phyloP scores from a whole-genome alignment of 1,140 invertebrate genomes.

The Theocolax elegans region DNA sequence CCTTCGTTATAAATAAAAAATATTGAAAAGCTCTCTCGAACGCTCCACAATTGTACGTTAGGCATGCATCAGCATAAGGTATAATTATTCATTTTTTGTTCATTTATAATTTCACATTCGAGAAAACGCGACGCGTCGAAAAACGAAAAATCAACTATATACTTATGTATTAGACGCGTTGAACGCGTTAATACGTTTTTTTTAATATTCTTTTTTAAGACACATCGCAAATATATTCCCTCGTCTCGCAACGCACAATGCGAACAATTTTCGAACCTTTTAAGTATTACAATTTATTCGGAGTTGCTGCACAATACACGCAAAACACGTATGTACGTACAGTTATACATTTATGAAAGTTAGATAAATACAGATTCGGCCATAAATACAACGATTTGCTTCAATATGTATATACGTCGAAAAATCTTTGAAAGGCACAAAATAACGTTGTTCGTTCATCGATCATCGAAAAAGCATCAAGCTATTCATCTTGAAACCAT shows the following conservation, averaged over 20 bases:
- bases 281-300: no score
- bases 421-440: slow-evolving; percentile 31
- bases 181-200: no score
- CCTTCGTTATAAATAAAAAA: slow-evolving; percentile 19
- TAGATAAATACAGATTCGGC: no score
- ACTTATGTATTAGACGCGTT: neutral
- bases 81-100: slow-evolving; percentile 11
- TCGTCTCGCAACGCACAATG: slow-evolving; percentile 34
- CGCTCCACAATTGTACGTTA: slow-evolving; percentile 31
- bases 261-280: no score
- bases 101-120: neutral
- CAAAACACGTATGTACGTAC: no score
- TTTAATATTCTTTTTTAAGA: no score
- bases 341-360: no score
- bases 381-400: no score
- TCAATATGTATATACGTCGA: slow-evolving; percentile 7
- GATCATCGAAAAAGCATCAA: no score
- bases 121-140: neutral
- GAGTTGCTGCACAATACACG: no score
- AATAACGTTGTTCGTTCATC: slow-evolving; percentile 1
- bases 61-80: slow-evolving; percentile 22
- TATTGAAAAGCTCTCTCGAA: slow-evolving; percentile 21
- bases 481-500: no score
- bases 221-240: no score
- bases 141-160: neutral